phyloP scores from a whole-genome alignment of 2,113 vertebrate species.

The Micronisus gabar region DNA sequence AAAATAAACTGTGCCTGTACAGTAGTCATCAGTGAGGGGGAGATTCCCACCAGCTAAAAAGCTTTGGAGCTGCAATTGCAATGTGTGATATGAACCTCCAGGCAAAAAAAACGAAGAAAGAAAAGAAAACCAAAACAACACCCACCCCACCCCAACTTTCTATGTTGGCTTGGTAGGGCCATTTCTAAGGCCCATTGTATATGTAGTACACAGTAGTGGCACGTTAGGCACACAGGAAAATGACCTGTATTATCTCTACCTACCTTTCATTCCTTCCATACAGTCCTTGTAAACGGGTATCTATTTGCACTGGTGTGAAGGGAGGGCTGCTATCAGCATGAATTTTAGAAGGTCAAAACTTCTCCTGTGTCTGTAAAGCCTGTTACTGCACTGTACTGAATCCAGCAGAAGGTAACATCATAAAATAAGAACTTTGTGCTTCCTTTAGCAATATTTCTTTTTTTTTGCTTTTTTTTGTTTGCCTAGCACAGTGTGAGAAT shows the following conservation, averaged over 20 bases:
- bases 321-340: neutral
- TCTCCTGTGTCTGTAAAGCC: neutral
- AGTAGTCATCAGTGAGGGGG: neutral
- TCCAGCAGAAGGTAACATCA: neutral
- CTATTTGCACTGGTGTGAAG: neutral
- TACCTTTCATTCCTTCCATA: neutral
- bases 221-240: neutral
- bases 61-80: neutral
- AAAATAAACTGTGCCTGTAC: neutral
- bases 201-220: neutral
- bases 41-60: neutral
- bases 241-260: neutral
- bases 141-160: neutral
- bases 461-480: neutral
- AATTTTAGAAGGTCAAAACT: neutral
- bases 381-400: neutral
- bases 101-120: accelerated
- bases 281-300: neutral
- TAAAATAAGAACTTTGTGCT: neutral
- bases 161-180: neutral
- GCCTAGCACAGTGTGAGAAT: neutral
- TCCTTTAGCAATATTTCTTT: neutral
- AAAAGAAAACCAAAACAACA: neutral
- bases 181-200: neutral
- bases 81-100: neutral